Base-by-base conservation (phyloP, 2,888 invertebrate genomes). In the Magallana nippona region DNA sequence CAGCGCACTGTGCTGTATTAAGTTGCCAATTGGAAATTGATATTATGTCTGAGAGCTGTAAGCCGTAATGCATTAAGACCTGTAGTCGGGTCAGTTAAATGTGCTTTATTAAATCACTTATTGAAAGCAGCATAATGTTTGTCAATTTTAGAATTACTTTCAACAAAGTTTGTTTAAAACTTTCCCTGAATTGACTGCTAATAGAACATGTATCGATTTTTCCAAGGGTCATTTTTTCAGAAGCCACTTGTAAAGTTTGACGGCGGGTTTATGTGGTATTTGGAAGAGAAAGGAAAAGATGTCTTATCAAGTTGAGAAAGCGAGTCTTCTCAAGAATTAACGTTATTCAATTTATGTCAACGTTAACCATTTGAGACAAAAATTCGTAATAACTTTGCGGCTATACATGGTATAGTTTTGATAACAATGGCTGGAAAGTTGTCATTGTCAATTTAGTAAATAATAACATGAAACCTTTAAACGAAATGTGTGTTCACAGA, bases 131-230 rank as follows among this genome's bases (percentile, higher is more conserved):
- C 19, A n/a, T 60, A 60, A 60, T 60, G 60, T 63, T 19, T 63
- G 63, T 63, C 63, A 63, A 22, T 63, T 63, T 63, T 19, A 63
- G 27, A 13, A 19, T 62, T 22, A 63, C 22, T 22, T 13, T 22
- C n/a, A 63, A 22, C 63, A 22, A 63, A 63, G 63, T 63, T 63
- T 63, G 63, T 63, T 63, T 63, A 63, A 63, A 63, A 63, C 11
- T 27, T 63, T 27, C 3, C 19, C 11, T 63, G 22, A 63, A 63
- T 13, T 13, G 63, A 63, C 22, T 63, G 63, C 63, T 63, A 63
- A 63, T 63, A 63, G 22, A 63, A 22, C 10, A 63, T 63, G 63
- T 63, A 63, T 63, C 63, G 63, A 63, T 63, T 63, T 27, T 19
- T 44, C 44, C 5, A 44, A 44, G 19, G 63, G 27, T 27, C 63